phyloP scores from a whole-genome alignment of 2,113 vertebrate species.

The Panthera tigris region DNA sequence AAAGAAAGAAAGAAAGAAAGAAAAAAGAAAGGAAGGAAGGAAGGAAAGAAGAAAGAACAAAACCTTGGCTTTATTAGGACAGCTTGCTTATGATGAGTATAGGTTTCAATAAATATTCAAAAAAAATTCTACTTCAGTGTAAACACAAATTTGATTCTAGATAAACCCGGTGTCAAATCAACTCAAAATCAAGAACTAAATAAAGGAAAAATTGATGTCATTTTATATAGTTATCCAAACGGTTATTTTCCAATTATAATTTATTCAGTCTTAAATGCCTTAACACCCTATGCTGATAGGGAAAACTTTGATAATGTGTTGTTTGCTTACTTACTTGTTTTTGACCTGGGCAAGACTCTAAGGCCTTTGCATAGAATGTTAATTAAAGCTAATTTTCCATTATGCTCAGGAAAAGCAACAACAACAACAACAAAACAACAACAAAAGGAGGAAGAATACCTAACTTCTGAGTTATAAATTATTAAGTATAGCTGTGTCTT shows the following conservation, averaged over 20 bases:
- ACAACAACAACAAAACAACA: neutral
- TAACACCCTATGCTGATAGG: neutral
- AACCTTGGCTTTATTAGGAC: neutral
- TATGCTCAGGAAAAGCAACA: neutral
- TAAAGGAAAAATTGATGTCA: neutral
- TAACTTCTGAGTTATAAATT: neutral
- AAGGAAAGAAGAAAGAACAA: neutral
- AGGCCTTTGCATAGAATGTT: neutral
- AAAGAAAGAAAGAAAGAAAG: too few relatives aligned
- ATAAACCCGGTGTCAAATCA: neutral
- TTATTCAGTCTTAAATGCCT: neutral
- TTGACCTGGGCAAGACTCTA: neutral
- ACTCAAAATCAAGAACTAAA: neutral
- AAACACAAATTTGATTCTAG: neutral
- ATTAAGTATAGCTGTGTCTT: neutral
- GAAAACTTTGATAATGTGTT: neutral
- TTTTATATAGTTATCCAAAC: neutral
- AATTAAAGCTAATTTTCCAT: neutral
- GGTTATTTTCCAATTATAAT: neutral
- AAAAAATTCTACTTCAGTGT: neutral
- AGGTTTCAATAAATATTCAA: neutral
- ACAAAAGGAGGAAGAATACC: neutral
- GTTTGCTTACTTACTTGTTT: conserved; percentile 30
- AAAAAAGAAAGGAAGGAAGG: too few relatives aligned
- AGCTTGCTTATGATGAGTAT: neutral